Evolutionary conservation across 2,888 invertebrate genomes (phyloP), one percentile per base, ranked within the genome.

Genomic region (Notodromas monacha): DNA sequence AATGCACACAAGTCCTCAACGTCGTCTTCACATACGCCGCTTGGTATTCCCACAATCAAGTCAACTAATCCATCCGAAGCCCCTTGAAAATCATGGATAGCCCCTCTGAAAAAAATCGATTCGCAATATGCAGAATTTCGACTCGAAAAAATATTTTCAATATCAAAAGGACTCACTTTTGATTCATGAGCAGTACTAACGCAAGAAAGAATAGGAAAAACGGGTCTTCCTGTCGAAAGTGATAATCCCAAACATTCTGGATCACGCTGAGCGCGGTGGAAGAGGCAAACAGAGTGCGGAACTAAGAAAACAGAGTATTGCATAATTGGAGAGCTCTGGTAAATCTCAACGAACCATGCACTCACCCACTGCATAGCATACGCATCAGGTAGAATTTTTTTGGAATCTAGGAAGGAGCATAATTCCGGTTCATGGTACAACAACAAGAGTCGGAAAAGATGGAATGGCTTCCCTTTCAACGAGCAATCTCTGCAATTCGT

Each of bases 361-460:
- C 45, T 41, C 45, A 61, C 60, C 89, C 89, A 92, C 34, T 64
- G 57, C 43, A 65, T 55, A 35, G 76, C 72, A 51, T 81, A 96
- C 37, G 67, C 58, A 47, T 86, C 84, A 1, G 86, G 77, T 6
- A 74, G 69, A 36, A 96, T 72, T 42, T 77, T 64, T 49, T 77
- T 74, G 1, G 89, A 86, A 45, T 96, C 92, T 42, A 99, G 56
- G 55, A 86, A 77, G 3, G 81, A 77, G 51, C 89, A 92, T 34
- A 96, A 54, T 46, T 86, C 77, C 1, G 96, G 92, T 49, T 96
- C 92, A 49, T 99, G 96, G 49, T 96, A 96, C 27, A 84, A 65
- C 33, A 96, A 52, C 31, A 96, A 55, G 36, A 96, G 55, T 29
- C 66, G 49, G 47, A 63, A 56, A 40, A 66, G 43, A 41, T 61